Conservation (phyloP, 2,888 invertebrate genomes). For the Hyalella azteca region DNA sequence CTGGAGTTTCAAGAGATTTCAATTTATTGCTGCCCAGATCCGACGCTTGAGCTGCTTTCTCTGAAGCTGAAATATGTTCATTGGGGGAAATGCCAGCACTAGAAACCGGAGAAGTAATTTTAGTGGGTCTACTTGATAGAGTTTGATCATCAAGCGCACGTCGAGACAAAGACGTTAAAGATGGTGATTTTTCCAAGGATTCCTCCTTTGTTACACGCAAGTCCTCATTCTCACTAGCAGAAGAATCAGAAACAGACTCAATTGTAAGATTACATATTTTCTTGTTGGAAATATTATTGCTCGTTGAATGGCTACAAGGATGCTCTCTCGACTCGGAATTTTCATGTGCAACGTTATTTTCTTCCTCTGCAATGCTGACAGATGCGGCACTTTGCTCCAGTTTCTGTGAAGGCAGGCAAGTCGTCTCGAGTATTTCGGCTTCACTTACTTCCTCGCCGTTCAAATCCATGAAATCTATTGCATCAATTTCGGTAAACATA, state of each 20-base stretch:
- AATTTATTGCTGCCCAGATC: no score
- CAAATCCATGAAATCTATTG: constrained; percentile 53
- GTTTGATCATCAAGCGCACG: neutral
- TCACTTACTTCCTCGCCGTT: constrained; percentile 52
- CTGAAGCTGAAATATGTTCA: no score
- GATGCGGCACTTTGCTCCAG: no score
- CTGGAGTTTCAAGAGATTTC: no score
- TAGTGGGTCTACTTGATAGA: neutral
- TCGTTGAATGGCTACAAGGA: neutral
- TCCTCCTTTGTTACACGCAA: no score
- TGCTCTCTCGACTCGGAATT: no score
- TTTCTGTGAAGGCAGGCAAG: no score
- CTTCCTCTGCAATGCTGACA: no score
- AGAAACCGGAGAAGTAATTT: neutral
- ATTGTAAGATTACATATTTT: constrained; percentile 6
- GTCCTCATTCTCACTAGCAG: no score
- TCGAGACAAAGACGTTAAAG: neutral
- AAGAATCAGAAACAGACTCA: neutral
- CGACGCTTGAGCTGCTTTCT: no score
- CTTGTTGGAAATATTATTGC: neutral
- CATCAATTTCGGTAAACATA: constrained; percentile 48
- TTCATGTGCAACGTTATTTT: no score
- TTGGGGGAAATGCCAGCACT: neutral
- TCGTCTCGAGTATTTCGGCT: constrained; percentile 37
- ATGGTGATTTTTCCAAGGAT: neutral